phyloP scores from a whole-genome alignment of 2,888 invertebrate genomes.

The Zygogramma bicolorata region DNA sequence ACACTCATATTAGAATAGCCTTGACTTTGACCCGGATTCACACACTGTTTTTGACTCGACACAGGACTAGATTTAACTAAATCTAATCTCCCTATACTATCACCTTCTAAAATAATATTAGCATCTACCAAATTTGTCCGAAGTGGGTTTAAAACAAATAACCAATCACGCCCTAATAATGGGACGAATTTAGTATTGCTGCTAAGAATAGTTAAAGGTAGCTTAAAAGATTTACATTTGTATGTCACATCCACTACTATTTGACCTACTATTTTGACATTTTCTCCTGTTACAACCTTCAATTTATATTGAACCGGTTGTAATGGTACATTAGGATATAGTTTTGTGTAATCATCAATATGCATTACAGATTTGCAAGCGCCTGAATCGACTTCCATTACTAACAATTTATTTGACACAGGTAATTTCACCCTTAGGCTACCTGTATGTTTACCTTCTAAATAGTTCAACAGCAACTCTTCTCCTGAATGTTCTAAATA shows the following conservation, averaged over 20 bases:
- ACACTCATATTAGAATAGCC: not conserved
- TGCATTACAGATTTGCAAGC: conserved; percentile 11
- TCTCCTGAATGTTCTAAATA: not conserved
- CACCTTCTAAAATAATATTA: not conserved
- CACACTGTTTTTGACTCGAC: not conserved
- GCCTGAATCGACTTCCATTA: conserved; percentile 22
- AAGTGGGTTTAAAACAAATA: not conserved
- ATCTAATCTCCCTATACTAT: not conserved
- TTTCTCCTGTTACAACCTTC: conserved; percentile 15
- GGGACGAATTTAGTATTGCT: not conserved
- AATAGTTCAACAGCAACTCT: not conserved
- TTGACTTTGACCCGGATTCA: not conserved
- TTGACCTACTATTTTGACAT: conserved; percentile 14
- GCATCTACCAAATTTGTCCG: not conserved
- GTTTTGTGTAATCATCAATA: conserved; percentile 4
- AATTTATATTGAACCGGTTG: conserved; percentile 5
- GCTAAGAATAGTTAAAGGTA: too few relatives aligned
- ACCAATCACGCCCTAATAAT: not conserved
- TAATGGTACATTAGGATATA: conserved; percentile 9
- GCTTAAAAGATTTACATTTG: not conserved
- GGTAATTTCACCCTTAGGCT: conserved; percentile 18
- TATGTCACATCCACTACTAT: conserved; percentile 13
- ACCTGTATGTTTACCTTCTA: not conserved
- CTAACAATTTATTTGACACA: conserved; percentile 6
- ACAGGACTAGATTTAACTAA: not conserved